Evolutionary conservation across 2,888 invertebrate genomes (phyloP).

Genomic region (Netelia fuscicornis): DNA sequence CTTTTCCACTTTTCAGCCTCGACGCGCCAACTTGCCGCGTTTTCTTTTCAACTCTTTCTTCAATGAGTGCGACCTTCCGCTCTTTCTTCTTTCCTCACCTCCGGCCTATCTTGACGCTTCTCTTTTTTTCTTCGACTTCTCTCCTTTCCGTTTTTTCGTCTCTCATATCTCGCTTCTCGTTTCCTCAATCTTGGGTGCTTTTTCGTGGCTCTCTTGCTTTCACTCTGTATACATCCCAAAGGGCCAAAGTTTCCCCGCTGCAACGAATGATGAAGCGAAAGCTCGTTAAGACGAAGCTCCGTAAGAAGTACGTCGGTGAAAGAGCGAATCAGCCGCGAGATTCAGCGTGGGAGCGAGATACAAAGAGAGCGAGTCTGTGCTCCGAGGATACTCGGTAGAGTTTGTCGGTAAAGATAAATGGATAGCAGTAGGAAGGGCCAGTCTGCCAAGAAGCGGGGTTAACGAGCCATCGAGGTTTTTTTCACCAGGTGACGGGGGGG

Average conservation of each 20-base stretch:
- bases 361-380: conserved; percentile 32
- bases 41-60: conserved; percentile 48
- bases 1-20: conserved; percentile 62
- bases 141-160: conserved; percentile 26
- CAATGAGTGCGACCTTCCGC: conserved; percentile 38
- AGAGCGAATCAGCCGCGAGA: conserved; percentile 22
- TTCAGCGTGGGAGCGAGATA: conserved; percentile 10
- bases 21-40: not conserved
- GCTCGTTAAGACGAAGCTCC: conserved; percentile 65
- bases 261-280: conserved; percentile 62
- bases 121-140: conserved; percentile 36
- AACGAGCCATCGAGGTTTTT: conserved; percentile 69
- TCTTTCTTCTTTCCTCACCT: not conserved
- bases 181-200: conserved; percentile 63
- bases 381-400: conserved; percentile 49
- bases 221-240: conserved; percentile 48
- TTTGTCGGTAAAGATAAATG: conserved; percentile 71
- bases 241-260: conserved; percentile 62
- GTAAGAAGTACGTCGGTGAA: conserved; percentile 48
- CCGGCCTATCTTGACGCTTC: not conserved
- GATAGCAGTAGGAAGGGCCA: not conserved
- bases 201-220: conserved; percentile 41
- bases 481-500: conserved; percentile 23
- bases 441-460: conserved; percentile 64
- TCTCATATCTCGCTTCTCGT: conserved; percentile 49